phyloP scores from a whole-genome alignment of 2,113 vertebrate genomes.

The Synchiropus splendidus region DNA sequence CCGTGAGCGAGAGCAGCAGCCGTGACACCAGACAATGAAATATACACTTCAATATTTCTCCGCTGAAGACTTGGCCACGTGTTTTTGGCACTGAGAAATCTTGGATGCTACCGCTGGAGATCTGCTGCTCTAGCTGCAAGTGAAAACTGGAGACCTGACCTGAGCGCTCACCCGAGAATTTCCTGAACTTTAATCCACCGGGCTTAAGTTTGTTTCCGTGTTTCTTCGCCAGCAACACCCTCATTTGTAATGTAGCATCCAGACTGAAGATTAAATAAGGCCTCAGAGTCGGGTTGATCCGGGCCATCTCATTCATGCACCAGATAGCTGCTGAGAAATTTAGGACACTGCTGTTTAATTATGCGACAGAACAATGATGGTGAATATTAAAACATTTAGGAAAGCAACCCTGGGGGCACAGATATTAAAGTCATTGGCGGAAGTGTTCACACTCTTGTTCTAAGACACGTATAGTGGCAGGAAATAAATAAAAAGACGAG shows the following conservation, averaged over 20 bases:
- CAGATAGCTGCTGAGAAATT: conserved; percentile 42
- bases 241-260: conserved; percentile 21
- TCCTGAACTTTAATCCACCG: conserved; percentile 10
- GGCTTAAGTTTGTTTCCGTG: conserved; percentile 40
- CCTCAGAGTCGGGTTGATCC: conserved; percentile 32
- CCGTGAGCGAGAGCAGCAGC: background rate
- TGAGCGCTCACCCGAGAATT: conserved; percentile 18
- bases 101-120: conserved; percentile 19
- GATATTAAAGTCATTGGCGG: conserved; percentile 30
- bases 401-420: no score
- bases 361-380: conserved; percentile 34
- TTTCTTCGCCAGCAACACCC: conserved; percentile 20
- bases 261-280: conserved; percentile 37
- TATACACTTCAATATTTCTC: no score
- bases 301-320: conserved; percentile 34
- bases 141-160: conserved; percentile 13
- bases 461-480: conserved; percentile 2
- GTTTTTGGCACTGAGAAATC: no score
- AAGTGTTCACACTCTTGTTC: conserved; percentile 8
- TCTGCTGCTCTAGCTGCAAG: conserved; percentile 15
- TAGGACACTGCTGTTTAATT: conserved; percentile 46
- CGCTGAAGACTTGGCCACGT: conserved; percentile 6
- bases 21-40: no score
- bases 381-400: conserved; percentile 47
- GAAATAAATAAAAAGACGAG: conserved; percentile 6